Conservation (phyloP, 2,888 invertebrate genomes). For the Spilosoma lubricipeda region DNA sequence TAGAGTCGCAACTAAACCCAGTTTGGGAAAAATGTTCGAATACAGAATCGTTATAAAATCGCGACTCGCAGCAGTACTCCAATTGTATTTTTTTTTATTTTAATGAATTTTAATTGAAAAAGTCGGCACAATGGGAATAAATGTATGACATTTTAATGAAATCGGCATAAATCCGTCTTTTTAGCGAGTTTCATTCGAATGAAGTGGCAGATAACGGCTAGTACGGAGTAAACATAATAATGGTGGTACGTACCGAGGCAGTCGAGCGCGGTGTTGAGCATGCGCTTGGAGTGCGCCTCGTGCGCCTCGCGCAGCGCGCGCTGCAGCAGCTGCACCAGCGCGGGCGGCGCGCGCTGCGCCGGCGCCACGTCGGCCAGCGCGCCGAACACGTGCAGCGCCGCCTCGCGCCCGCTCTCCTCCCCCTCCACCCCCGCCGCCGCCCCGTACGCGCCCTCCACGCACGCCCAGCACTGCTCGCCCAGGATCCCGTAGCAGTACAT, state of each 20-base stretch:
- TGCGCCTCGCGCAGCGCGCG: constrained; percentile 64
- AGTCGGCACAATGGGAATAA: too few relatives aligned
- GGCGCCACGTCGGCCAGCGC: constrained; percentile 83
- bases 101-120: too few relatives aligned
- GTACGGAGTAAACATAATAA: not conserved
- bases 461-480: constrained; percentile 90
- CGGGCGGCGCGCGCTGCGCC: constrained; percentile 76
- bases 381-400: constrained; percentile 84
- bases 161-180: too few relatives aligned
- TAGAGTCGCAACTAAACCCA: too few relatives aligned
- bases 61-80: too few relatives aligned
- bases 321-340: constrained; percentile 70
- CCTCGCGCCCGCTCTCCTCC: constrained; percentile 79
- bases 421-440: constrained; percentile 88
- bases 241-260: constrained; percentile 86
- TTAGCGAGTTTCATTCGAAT: too few relatives aligned
- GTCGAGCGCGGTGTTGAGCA: constrained; percentile 91
- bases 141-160: too few relatives aligned
- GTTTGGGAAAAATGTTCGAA: too few relatives aligned
- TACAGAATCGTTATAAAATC: too few relatives aligned
- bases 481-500: constrained; percentile 95
- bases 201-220: too few relatives aligned
- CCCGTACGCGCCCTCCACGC: constrained; percentile 88
- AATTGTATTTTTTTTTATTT: too few relatives aligned
- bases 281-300: constrained; percentile 75